Base-by-base conservation (phyloP, 2,797 vertebrate genomes). In the Pangasius sanitwongsei region DNA sequence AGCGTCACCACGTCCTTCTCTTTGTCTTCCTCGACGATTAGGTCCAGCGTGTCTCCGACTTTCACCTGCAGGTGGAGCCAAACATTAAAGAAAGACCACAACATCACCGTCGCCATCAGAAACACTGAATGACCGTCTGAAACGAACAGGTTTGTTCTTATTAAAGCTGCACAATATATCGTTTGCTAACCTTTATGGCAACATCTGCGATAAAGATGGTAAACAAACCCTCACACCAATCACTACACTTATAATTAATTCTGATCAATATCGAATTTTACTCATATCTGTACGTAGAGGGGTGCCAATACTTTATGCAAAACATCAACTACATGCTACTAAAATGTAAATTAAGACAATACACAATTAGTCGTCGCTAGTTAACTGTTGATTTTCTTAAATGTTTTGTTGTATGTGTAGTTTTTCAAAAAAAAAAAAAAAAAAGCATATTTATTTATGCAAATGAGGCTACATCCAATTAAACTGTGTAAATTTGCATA, bases 11-110 rank as follows among this genome's bases (percentile, higher is more conserved):
- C 96, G 94, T 96, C 97, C 11, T 94, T 94, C 86, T 97, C 97
- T 87, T 92, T 95, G 89, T 97, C 95, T 92, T 98, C 97, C 55
- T 95, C 96, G 89, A 97, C 31, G 37, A 99, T 90, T 81, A 98
- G 91, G 94, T 99, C 99, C 95, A 99, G 92, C 0, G 95, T 96
- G 91, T 99, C 98, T 87, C 98, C 98, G 28, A 96, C 94, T 95
- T 97, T 99, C 81, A 99, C 98, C 98, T 99, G 91, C 61, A 93
- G 92, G 90, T 74, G 72, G 82, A 89, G 86, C 12, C 77, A 92
- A 15, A 85, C 0, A 74, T 28, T 50, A 50, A 89, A 12, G 34
- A 87, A 89, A 0, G 1, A 18, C 5, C 3, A 44, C 37, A 41
- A 6, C 44, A 28, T 28, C 25, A 18, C 15, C 15, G 4, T 9